phyloP scores from a whole-genome alignment of 2,113 vertebrate genomes.

The Donacobius atricapilla region DNA sequence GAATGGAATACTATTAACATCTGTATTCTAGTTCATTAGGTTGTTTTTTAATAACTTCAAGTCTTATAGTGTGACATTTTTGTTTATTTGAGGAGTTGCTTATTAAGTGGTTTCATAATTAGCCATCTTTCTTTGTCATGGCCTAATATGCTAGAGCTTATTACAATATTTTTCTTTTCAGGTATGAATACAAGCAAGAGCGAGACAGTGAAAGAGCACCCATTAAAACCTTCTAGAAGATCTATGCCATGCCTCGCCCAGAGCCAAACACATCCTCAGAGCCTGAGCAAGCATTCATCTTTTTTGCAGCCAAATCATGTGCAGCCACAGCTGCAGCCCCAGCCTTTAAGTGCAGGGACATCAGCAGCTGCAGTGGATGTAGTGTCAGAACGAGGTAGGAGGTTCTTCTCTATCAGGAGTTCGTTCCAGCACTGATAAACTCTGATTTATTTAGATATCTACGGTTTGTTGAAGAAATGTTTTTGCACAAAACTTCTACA shows the following conservation, averaged over 20 bases:
- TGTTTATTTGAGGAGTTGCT: neutral
- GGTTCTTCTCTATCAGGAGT: neutral
- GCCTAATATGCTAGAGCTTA: neutral
- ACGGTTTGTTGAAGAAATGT: fast-evolving
- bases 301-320: conserved; percentile 73
- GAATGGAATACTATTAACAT: neutral
- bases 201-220: conserved; percentile 90
- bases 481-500: neutral
- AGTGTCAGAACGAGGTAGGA: conserved; percentile 69
- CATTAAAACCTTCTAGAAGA: conserved; percentile 89
- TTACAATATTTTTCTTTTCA: conserved; percentile 31
- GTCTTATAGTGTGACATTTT: neutral
- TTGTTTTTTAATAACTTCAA: neutral
- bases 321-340: conserved; percentile 74
- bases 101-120: neutral
- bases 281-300: conserved; percentile 88
- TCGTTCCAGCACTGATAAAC: neutral
- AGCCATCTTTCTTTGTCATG: neutral
- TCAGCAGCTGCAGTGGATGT: conserved; percentile 26
- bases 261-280: conserved; percentile 89
- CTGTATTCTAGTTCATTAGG: neutral
- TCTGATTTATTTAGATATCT: neutral
- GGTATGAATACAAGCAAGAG: conserved; percentile 97
- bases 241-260: conserved; percentile 93
- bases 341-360: conserved; percentile 49